phyloP scores from a whole-genome alignment of 2,113 vertebrate species.

The Callorhinus ursinus region DNA sequence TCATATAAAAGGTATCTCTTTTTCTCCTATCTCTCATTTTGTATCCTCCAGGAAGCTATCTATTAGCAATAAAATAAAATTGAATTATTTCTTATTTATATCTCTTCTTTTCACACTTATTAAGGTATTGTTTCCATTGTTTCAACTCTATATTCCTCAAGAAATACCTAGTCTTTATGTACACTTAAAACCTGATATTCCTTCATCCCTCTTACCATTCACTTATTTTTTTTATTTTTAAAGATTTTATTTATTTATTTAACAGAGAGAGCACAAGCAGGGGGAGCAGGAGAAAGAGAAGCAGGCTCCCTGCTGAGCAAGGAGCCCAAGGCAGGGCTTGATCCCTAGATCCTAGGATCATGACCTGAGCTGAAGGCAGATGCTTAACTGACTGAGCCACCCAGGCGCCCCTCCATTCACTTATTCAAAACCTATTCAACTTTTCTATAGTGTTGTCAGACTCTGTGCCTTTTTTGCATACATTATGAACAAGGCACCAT shows the following conservation, averaged over 20 bases:
- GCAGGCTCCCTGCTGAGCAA: too few species aligned
- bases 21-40: background rate
- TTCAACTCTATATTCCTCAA: background rate
- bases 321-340: too few species aligned
- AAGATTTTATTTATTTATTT: background rate
- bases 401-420: background rate
- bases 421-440: background rate
- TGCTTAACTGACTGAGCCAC: too few species aligned
- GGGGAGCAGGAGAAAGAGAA: too few species aligned
- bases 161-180: background rate
- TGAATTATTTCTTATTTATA: background rate
- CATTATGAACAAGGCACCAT: background rate
- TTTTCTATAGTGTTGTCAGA: background rate
- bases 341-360: too few species aligned
- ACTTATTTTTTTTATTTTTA: background rate
- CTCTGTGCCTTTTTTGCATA: background rate
- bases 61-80: background rate
- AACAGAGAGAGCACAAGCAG: too few species aligned
- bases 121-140: background rate
- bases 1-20: background rate
- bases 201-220: background rate
- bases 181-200: background rate
- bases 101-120: background rate
- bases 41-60: background rate
- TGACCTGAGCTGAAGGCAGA: too few species aligned